These are phyloP conservation scores for Campoletis raptor DNA, from an alignment of 2,888 invertebrate species.

Conservation along the genomic window DNA sequence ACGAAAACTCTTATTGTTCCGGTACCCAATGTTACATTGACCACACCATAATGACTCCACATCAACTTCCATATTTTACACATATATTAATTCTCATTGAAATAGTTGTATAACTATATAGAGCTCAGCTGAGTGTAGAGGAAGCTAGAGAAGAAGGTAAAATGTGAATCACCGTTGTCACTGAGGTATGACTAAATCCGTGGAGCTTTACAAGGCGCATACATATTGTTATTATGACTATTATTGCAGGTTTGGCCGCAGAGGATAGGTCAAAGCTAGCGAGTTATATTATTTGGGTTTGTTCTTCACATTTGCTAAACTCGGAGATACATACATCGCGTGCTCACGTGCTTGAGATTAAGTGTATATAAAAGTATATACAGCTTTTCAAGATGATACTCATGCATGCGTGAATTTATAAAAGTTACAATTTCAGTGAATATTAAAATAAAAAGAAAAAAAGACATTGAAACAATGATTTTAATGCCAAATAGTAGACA, in stretches of 20 bases:
- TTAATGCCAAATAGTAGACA: neutral
- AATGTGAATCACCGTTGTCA: conserved; percentile 58
- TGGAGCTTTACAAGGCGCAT: conserved; percentile 15
- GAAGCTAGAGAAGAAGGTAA: conserved; percentile 37
- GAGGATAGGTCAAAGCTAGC: conserved; percentile 26
- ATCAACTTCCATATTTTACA: neutral
- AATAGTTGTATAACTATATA: neutral
- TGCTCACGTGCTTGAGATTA: neutral
- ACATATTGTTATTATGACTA: conserved; percentile 26
- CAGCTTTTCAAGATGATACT: too few relatives aligned
- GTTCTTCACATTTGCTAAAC: conserved; percentile 25
- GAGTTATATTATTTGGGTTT: conserved; percentile 39
- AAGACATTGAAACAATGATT: neutral
- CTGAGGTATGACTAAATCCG: conserved; percentile 20
- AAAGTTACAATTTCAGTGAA: neutral
- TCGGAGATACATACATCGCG: neutral
- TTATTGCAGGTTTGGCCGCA: conserved; percentile 5
- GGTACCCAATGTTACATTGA: conserved; percentile 6
- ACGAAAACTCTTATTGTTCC: conserved; percentile 34
- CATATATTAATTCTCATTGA: conserved; percentile 3
- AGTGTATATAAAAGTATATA: neutral
- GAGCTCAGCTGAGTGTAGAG: neutral
- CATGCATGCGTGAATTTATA: neutral
- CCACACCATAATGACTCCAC: neutral
- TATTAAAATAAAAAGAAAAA: neutral